Evolutionary conservation across 2,113 vertebrate genomes (phyloP).

Genomic region (Chamaea fasciata): DNA sequence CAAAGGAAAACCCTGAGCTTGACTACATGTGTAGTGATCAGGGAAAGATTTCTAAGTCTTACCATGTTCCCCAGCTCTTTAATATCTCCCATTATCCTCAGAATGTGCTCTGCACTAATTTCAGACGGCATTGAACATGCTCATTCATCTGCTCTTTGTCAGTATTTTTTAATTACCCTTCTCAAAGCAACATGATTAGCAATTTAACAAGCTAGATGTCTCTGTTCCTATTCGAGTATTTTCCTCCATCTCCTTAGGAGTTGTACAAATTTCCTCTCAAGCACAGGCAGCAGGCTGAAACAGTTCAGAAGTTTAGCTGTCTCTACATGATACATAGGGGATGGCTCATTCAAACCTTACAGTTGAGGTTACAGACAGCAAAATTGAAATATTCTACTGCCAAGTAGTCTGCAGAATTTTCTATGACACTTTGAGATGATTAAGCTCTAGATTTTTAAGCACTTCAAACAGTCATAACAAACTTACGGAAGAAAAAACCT

Average conservation of each 20-base stretch:
- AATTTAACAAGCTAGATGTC: background rate
- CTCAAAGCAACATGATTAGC: background rate
- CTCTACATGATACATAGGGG: background rate
- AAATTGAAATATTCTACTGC: background rate
- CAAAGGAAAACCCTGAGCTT: background rate
- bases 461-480: background rate
- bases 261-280: background rate
- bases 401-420: background rate
- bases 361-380: background rate
- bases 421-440: background rate
- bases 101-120: constrained; percentile 31
- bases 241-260: background rate
- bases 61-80: background rate
- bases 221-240: background rate
- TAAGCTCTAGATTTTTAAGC: background rate
- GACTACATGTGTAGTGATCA: background rate
- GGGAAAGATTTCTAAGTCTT: constrained; percentile 25
- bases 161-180: background rate
- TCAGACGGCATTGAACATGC: background rate
- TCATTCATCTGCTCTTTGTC: constrained; percentile 12
- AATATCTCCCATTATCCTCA: background rate
- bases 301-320: background rate
- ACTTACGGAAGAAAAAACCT: background rate
- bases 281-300: background rate
- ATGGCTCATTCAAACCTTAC: background rate